Conservation (phyloP, 2,797 vertebrate genomes). For the Urosaurus nigricauda region DNA sequence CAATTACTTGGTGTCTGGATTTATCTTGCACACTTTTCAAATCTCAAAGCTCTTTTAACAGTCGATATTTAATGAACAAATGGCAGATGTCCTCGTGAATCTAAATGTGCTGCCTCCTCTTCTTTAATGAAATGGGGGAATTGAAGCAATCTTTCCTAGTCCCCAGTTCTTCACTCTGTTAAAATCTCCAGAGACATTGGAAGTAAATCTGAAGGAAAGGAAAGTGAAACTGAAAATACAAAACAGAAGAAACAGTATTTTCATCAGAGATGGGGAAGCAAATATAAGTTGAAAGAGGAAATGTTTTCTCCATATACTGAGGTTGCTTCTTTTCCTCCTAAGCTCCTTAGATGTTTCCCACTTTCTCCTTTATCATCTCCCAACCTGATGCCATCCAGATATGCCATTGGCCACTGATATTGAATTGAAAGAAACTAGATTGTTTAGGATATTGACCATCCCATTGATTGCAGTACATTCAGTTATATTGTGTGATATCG, state of each 20-base stretch:
- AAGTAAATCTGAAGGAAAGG: not conserved
- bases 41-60: constrained; percentile 45
- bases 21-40: constrained; percentile 49
- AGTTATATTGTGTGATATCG: no score
- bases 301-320: not conserved
- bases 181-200: not conserved
- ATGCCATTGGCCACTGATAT: no score
- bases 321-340: not conserved
- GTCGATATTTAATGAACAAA: constrained; percentile 50
- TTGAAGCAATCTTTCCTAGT: constrained; percentile 26
- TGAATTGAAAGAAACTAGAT: no score
- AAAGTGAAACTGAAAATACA: not conserved
- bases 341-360: not conserved
- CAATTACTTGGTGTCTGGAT: constrained; percentile 57
- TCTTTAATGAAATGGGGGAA: constrained; percentile 41
- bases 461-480: no score
- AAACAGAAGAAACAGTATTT: not conserved
- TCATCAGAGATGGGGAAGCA: not conserved
- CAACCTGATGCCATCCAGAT: no score
- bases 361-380: no score
- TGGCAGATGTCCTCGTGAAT: constrained; percentile 43
- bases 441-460: no score
- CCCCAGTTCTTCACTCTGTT: constrained; percentile 9
- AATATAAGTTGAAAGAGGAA: not conserved
- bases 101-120: constrained; percentile 21